Evolutionary conservation across 2,113 vertebrate species (phyloP), one percentile per base, ranked within the genome.

Genomic region (Orcinus orca): DNA sequence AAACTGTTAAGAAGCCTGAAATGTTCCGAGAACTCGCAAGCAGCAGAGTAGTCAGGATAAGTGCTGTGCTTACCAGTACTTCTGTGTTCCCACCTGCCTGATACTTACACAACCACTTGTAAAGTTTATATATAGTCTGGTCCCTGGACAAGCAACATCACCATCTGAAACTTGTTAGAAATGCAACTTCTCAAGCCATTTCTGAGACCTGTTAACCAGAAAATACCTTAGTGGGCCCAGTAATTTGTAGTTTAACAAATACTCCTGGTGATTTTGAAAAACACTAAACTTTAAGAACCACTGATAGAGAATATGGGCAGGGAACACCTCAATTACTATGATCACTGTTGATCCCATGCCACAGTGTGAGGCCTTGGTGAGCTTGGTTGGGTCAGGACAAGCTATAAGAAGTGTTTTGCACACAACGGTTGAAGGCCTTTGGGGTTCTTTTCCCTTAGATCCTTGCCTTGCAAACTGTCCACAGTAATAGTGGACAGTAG

Each of bases 61-160:
- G 79, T 81, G 70, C 65, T 89, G 77, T 94, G 55, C 50, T 38
- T 41, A 26, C 93, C 77, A 74, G 74, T 74, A 93, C 63, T 62
- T 36, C 84, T 41, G 0, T 82, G 88, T 97, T 89, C 96, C 94
- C 93, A 95, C 96, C 97, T 97, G 93, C 93, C 93, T 91, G 91
- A 86, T 18, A 12, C 76, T 85, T 74, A n/a, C 4, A 13, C 77
- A 74, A 29, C 88, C 94, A 31, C 10, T 67, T 84, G 81, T 74
- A 41, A 88, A 88, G 68, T 88, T 94, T 95, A 21, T 77, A 21
- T 33, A 33, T 33, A 21, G 74, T 77, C 44, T 79, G 36, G 36
- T 65, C 36, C 33, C 38, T 36, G 47, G 33, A 50, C 60, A 90
- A 50, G 26, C 26, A 74, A 31, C 0, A 38, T 11, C 47, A 89